These are phyloP conservation scores for Holothuria glaberrima DNA, from an alignment of 35 echinoderm and acorn worm species.

Conservation along the genomic window DNA sequence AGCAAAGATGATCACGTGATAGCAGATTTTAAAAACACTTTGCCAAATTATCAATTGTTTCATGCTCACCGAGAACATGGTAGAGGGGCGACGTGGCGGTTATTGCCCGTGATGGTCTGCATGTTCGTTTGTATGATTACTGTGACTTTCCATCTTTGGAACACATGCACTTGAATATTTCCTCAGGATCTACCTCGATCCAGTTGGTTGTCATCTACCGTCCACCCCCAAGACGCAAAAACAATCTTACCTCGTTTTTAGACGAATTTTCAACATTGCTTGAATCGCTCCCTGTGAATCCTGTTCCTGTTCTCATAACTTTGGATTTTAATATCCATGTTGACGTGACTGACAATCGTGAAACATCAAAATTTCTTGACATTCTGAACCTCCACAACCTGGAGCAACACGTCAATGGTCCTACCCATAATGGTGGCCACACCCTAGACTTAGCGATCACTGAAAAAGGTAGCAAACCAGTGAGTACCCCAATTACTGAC, in stretches of 20 bases:
- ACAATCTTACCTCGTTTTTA: conserved; percentile 27
- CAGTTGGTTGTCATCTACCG: not conserved
- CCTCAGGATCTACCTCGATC: not conserved
- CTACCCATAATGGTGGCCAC: conserved; percentile 65
- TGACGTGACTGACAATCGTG: conserved; percentile 20
- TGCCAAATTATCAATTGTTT: conserved; percentile 35
- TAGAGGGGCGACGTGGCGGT: conserved; percentile 15
- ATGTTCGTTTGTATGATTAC: not conserved
- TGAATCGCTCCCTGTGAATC: not conserved
- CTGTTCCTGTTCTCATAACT: not conserved
- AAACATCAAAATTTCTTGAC: conserved; percentile 12
- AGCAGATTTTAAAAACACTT: not conserved
- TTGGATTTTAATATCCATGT: conserved; percentile 59
- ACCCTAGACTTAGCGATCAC: conserved; percentile 62
- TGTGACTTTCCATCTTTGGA: not conserved
- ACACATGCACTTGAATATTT: not conserved
- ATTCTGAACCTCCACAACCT: conserved; percentile 11
- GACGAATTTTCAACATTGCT: conserved; percentile 34
- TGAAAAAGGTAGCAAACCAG: not conserved
- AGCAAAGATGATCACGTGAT: not conserved
- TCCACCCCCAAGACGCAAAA: conserved; percentile 15
- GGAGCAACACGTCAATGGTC: conserved; percentile 56
- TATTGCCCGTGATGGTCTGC: not conserved
- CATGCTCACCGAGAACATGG: not conserved
- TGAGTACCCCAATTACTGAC: not conserved